Evolutionary conservation across 2,113 vertebrate genomes (phyloP), one percentile per base, ranked within the genome.

Genomic region (Thomomys bottae): DNA sequence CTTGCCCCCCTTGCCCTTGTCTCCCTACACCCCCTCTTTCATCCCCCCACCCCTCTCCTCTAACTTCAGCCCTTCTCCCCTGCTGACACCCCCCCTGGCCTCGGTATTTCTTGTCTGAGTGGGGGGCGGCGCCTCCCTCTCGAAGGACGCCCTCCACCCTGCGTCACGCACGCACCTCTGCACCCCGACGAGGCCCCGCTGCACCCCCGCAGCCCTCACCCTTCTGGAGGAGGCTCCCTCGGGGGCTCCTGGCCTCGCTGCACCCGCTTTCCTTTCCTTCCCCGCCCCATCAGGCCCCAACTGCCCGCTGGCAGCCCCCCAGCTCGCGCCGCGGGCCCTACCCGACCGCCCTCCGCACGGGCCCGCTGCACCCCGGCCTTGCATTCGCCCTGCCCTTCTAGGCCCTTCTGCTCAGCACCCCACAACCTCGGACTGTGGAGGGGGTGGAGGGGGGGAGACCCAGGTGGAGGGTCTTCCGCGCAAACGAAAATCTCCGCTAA

Each of bases 151-250:
- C 92, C 78, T n/a, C 66, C 85, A 24, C 49, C 54, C 87, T 9
- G 78, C 57, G 90, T 89, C 95, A 45, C 95, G 93, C 94, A 93
- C 96, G 94, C 95, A 95, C 79, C 70, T 94, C 94, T 95, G 94
- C 96, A 94, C 26, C 87, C 83, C 83, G 90, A 85, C 91, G 34
- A 5, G 89, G 79, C 76, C 82, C 54, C 40, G 75, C 91, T 94
- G 95, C 94, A 95, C 45, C 92, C 81, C 84, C 83, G 30, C 87
- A 93, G 32, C 57, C 79, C 11, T 42, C 77, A 59, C 42, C 64
- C 38, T 17, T 9, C 68, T 88, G 91, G 93, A 92, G 91, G 79
- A 61, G 78, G 73, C 17, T 70, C 82, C 78, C 34, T 73, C 4
- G 1, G 59, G 68, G 72, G 54, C 12, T 42, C 36, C 67, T 24